A percentile compares a stretch with the other conserved stretches of the same genome.
These are phyloP conservation scores for Halesus radiatus DNA, from an alignment of 1,140 invertebrate genomes.

Conservation along the genomic window DNA sequence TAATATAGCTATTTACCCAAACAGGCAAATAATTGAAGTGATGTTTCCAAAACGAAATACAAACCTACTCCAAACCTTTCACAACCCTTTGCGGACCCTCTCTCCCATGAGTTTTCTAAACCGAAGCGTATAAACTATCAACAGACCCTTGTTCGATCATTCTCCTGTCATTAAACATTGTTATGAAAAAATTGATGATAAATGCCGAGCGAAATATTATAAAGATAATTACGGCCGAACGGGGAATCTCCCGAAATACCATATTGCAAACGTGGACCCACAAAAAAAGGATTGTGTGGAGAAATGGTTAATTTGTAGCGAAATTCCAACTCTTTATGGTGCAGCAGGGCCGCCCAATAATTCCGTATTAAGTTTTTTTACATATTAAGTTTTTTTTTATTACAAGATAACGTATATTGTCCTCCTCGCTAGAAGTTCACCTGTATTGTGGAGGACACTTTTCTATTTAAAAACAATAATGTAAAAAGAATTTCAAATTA, in stretches of 20 bases:
- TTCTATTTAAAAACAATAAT: too few relatives aligned
- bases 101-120: slow-evolving; percentile 45
- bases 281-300: slow-evolving; percentile 46
- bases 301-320: slow-evolving; percentile 36
- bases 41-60: slow-evolving; percentile 36
- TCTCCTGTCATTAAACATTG: slow-evolving; percentile 44
- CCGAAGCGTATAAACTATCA: slow-evolving; percentile 21
- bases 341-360: slow-evolving; percentile 5
- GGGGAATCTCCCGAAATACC: slow-evolving; percentile 32
- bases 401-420: too few relatives aligned
- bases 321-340: slow-evolving; percentile 27
- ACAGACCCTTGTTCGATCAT: slow-evolving; percentile 37
- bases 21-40: slow-evolving; percentile 46
- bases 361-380: too few relatives aligned
- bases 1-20: slow-evolving; percentile 43
- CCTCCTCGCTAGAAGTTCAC: too few relatives aligned
- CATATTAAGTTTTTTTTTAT: too few relatives aligned
- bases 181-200: slow-evolving; percentile 37
- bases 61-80: slow-evolving; percentile 32
- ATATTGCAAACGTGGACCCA: slow-evolving; percentile 42
- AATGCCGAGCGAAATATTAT: slow-evolving; percentile 36
- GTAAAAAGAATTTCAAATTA: too few relatives aligned
- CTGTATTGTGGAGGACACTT: too few relatives aligned
- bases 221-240: slow-evolving; percentile 37
- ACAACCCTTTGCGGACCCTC: slow-evolving; percentile 44